Conservation (phyloP, 2,888 invertebrate genomes). For the Apoderus coryli region DNA sequence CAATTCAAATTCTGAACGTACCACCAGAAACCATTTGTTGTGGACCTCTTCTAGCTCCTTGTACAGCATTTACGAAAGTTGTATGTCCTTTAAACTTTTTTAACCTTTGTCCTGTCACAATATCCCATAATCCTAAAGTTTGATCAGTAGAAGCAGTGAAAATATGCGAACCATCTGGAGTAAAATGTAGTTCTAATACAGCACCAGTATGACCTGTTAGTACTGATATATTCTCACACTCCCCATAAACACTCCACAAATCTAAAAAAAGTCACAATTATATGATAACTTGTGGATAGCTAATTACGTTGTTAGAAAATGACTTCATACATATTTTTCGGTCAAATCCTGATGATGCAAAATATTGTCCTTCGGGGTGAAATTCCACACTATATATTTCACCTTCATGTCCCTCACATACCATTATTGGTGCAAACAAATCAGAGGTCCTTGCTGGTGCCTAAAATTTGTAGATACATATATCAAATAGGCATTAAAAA, state of each 20-base stretch:
- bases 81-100: slow-evolving; percentile 80
- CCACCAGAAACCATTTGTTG: slow-evolving; percentile 85
- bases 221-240: slow-evolving; percentile 92
- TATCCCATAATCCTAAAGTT: slow-evolving; percentile 91
- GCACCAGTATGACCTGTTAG: slow-evolving; percentile 93
- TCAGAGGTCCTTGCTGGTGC: slow-evolving; percentile 72
- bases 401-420: slow-evolving; percentile 90
- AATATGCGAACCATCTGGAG: slow-evolving; percentile 68
- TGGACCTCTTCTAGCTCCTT: slow-evolving; percentile 75
- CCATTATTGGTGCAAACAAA: slow-evolving; percentile 86
- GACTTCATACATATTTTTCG: slow-evolving; percentile 88
- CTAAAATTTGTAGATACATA: slow-evolving; percentile 30
- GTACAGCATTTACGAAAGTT: slow-evolving; percentile 59
- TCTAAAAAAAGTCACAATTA: slow-evolving; percentile 38
- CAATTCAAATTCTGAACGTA: too few relatives aligned
- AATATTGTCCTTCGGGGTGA: slow-evolving; percentile 88
- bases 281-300: neutral
- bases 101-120: slow-evolving; percentile 72
- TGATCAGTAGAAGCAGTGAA: slow-evolving; percentile 91
- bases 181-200: slow-evolving; percentile 83
- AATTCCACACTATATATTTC: slow-evolving; percentile 90
- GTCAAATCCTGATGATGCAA: slow-evolving; percentile 92
- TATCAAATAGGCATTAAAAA: slow-evolving; percentile 5
- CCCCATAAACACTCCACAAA: slow-evolving; percentile 94
- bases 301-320: slow-evolving; percentile 1